These are phyloP conservation scores for Aculops lycopersici DNA, from an alignment of 1,140 invertebrate genomes.

Conservation along the genomic window DNA sequence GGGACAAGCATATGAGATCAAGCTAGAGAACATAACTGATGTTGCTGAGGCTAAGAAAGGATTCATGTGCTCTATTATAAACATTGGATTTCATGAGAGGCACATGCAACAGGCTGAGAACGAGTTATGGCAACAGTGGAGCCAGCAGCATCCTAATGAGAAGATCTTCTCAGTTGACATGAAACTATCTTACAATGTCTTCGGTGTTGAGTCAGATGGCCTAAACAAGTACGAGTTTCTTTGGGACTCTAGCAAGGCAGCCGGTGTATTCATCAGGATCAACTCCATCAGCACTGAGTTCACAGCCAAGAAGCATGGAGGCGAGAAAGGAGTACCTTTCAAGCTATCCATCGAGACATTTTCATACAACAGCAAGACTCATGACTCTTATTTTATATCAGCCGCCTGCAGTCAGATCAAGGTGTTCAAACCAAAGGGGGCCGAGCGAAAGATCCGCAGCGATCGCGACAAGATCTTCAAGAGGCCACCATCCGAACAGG, in stretches of 20 bases:
- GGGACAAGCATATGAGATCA: conserved; percentile 82
- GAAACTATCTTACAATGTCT: conserved; percentile 62
- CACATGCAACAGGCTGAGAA: conserved; percentile 76
- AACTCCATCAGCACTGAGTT: conserved; percentile 94
- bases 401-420: conserved; percentile 81
- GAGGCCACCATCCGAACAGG: conserved; percentile 41
- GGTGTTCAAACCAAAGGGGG: conserved; percentile 59
- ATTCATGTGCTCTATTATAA: conserved; percentile 50
- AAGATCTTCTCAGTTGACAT: conserved; percentile 56
- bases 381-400: conserved; percentile 25
- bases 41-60: conserved; percentile 57
- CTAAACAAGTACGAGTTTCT: conserved; percentile 55
- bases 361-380: conserved; percentile 18
- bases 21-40: conserved; percentile 76
- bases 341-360: conserved; percentile 43
- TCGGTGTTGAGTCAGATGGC: conserved; percentile 40
- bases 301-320: conserved; percentile 85
- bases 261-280: conserved; percentile 47
- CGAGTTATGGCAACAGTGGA: conserved; percentile 68
- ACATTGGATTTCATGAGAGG: conserved; percentile 76
- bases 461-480: conserved; percentile 76
- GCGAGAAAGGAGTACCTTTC: conserved; percentile 86
- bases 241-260: conserved; percentile 85
- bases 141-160: conserved; percentile 48
- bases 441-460: conserved; percentile 84